These are phyloP conservation scores for Hipposideros armiger DNA, from an alignment of 2,113 vertebrate species.

Conservation along the genomic window DNA sequence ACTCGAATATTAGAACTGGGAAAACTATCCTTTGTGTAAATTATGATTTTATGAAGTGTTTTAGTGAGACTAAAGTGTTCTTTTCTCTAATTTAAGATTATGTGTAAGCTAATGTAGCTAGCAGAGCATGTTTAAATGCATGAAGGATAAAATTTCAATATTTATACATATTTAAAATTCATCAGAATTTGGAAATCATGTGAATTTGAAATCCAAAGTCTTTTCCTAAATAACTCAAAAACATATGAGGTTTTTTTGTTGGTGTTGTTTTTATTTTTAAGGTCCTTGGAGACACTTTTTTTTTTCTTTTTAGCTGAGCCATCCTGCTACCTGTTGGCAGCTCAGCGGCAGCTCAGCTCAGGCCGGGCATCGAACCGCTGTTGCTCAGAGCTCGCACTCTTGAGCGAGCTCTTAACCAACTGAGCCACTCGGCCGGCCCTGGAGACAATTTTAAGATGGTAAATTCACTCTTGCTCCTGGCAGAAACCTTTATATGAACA, in stretches of 20 bases:
- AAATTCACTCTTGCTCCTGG: slow-evolving; percentile 46
- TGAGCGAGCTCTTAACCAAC: no score
- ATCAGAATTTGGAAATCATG: slow-evolving; percentile 11
- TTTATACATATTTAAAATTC: slow-evolving; percentile 40
- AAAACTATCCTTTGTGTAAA: slow-evolving; percentile 39
- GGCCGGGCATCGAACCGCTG: no score
- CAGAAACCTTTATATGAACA: neutral
- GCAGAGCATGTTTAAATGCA: slow-evolving; percentile 37
- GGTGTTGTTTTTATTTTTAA: neutral
- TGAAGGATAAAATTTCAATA: slow-evolving; percentile 30
- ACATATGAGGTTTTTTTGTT: neutral
- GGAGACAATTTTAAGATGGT: neutral
- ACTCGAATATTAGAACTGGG: neutral
- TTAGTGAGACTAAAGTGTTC: slow-evolving; percentile 10
- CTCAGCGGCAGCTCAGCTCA: no score
- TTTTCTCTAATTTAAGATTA: slow-evolving; percentile 53
- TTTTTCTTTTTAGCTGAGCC: no score
- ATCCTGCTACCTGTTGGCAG: no score
- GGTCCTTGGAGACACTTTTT: neutral
- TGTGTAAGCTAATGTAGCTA: neutral
- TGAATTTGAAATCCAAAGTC: slow-evolving; percentile 9
- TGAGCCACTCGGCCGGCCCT: no score
- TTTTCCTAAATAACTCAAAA: slow-evolving; percentile 53
- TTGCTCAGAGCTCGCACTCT: no score
- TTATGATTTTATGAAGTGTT: slow-evolving; percentile 57